Evolutionary conservation across 2,113 vertebrate genomes (phyloP).

Genomic region (Antigone vipio): DNA sequence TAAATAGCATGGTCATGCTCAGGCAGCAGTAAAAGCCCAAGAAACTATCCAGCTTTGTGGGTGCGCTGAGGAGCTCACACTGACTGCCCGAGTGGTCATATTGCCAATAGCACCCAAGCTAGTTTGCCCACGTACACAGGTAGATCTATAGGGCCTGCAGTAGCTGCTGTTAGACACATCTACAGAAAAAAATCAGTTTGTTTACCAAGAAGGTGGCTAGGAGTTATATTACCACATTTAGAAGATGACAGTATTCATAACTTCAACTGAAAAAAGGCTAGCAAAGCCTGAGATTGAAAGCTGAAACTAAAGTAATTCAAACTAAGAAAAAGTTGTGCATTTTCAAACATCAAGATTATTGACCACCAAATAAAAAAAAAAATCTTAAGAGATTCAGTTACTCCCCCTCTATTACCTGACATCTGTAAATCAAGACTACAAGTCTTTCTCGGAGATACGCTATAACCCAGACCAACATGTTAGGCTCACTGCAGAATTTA

Average conservation of each 20-base stretch:
- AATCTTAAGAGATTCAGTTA: no score
- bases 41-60: not conserved
- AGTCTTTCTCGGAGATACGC: not conserved
- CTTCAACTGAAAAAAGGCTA: not conserved
- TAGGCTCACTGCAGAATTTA: not conserved
- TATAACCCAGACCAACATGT: not conserved
- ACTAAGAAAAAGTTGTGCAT: not conserved
- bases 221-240: not conserved
- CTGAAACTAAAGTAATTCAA: not conserved
- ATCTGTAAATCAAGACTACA: not conserved
- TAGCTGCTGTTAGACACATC: not conserved
- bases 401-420: not conserved
- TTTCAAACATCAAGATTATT: not conserved
- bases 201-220: not conserved
- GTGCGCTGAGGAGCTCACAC: not conserved
- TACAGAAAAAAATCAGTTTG: not conserved
- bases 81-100: rapidly evolving
- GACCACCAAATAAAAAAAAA: not conserved
- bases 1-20: not conserved
- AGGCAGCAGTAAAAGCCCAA: not conserved
- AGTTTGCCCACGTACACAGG: not conserved
- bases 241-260: not conserved
- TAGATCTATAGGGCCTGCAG: not conserved
- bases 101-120: not conserved
- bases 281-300: rapidly evolving